Base-by-base conservation (phyloP, 2,888 invertebrate species). In the Sthenelais limicola region DNA sequence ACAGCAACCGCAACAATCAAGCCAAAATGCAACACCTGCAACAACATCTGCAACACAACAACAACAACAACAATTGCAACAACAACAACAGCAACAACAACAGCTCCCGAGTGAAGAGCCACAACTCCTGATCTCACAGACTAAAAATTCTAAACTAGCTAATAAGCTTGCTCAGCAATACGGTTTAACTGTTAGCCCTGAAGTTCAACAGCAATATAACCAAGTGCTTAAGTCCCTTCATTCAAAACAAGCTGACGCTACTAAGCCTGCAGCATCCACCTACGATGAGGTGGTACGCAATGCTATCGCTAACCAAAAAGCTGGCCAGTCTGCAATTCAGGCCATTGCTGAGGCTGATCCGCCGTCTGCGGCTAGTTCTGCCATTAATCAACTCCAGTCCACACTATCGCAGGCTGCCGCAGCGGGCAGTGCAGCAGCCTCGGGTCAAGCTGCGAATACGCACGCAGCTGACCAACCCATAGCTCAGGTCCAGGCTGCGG, bases 31-130 rank as follows among this genome's bases (percentile, higher is more conserved):
- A 47, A 18, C n/a, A 18, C n/a, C 33, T 30, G 28, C 54, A 9
- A 7, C 54, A 54, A n/a, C 58, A 58, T 9, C 58, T 35, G 33
- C 58, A 62, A n/a, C 38, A 35, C n/a, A n/a, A 18, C 62, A 62
- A 38, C 62, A 62, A 4, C 71, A 47, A 21, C 67, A 21, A 32
- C 43, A 24, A 21, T 1, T 4, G 28, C 26, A 3, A 32, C 71
- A 71, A 30, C 71, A 62, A 69, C 71, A 71, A 30, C 58, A 66
- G 26, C 51, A 68, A 30, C 69, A 69, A 12, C 9, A 30, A 54
- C 68, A 18, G 68, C 68, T 28, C 28, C 15, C 28, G 3, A 35
- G 15, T 18, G 66, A 66, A 26, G 52, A 62, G 30, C 69, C 47
- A 28, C 56, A 66, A 21, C 38, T 62, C 24, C 62, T 62, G 26